Conservation (phyloP, 2,113 vertebrate genomes). For the Aplodontia rufa region DNA sequence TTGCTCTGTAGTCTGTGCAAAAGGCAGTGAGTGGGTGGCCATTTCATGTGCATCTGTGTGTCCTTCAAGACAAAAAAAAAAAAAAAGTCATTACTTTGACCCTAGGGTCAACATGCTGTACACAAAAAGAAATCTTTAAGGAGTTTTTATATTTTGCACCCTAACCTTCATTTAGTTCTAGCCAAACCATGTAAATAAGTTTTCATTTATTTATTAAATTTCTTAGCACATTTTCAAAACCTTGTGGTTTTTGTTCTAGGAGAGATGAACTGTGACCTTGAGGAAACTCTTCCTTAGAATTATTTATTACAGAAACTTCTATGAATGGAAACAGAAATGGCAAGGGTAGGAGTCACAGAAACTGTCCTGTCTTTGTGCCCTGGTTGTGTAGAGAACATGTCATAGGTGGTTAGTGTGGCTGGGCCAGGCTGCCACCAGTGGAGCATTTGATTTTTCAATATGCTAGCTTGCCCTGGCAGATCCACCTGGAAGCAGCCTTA, state of each 20-base stretch:
- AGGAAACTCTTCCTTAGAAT: slow-evolving; percentile 23
- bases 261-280: background rate
- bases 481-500: background rate
- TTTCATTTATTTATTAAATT: background rate
- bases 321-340: background rate
- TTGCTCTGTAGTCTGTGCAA: background rate
- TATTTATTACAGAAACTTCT: background rate
- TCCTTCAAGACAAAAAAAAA: background rate
- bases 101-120: background rate
- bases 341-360: background rate
- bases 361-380: background rate
- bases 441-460: background rate
- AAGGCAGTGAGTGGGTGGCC: background rate
- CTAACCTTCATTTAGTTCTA: background rate
- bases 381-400: background rate
- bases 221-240: slow-evolving; percentile 16
- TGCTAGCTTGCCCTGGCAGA: background rate
- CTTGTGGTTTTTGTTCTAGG: slow-evolving; percentile 17
- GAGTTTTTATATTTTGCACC: background rate
- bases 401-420: background rate
- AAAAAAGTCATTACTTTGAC: background rate
- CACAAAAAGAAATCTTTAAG: background rate
- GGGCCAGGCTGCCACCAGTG: background rate
- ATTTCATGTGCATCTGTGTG: background rate
- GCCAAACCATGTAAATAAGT: background rate